phyloP scores from a whole-genome alignment of 2,113 vertebrate genomes.

The Gymnarchus niloticus region DNA sequence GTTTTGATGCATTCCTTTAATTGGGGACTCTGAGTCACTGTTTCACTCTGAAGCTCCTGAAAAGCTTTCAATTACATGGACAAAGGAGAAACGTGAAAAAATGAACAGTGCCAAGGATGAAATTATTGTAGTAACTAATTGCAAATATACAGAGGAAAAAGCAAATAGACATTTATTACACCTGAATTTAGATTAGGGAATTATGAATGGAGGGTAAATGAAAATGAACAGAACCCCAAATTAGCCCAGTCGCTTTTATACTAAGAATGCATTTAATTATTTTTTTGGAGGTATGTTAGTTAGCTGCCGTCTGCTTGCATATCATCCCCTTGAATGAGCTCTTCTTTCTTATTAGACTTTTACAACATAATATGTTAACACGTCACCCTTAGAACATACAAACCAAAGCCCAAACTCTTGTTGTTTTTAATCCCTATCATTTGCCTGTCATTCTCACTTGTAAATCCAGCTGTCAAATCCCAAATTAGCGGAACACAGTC shows the following conservation, averaged over 20 bases:
- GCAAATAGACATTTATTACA: neutral
- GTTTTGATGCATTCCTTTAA: constrained; percentile 44
- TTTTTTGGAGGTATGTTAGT: no score
- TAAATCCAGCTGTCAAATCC: neutral
- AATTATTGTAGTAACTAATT: neutral
- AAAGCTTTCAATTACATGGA: constrained; percentile 25
- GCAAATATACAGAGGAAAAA: neutral
- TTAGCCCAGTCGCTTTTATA: neutral
- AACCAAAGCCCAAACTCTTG: neutral
- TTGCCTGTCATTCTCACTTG: neutral
- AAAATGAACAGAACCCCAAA: neutral
- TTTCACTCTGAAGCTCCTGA: constrained; percentile 30
- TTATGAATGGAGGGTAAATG: neutral
- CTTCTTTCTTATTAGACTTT: no score
- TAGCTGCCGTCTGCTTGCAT: no score
- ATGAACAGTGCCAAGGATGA: neutral
- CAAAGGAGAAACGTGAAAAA: neutral
- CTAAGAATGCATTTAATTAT: no score
- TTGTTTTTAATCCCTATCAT: neutral
- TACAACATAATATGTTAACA: no score
- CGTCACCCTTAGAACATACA: neutral
- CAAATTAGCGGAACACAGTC: neutral
- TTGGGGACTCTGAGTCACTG: constrained; percentile 43
- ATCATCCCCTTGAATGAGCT: no score
- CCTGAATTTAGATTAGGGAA: neutral